phyloP scores from a whole-genome alignment of 2,888 invertebrate species.

The Dexiosoma caninum region DNA sequence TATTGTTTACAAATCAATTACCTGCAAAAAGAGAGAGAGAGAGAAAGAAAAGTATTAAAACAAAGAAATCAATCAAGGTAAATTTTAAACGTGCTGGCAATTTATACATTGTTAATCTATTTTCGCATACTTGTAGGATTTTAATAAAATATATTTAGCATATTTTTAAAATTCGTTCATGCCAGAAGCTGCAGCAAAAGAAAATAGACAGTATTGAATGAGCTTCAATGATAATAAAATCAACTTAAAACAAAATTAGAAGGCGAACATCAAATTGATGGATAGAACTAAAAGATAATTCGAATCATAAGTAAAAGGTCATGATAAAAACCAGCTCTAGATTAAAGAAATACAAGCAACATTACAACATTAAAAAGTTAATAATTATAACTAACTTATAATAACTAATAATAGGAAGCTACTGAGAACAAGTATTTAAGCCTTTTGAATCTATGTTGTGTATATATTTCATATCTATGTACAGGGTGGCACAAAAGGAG shows the following conservation, averaged over 20 bases:
- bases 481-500: no score
- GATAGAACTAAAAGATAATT: no score
- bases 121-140: slow-evolving; percentile 39
- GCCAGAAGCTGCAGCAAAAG: not conserved
- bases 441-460: no score
- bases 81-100: not conserved
- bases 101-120: not conserved
- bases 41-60: not conserved
- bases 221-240: not conserved
- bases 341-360: no score
- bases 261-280: no score
- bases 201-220: not conserved
- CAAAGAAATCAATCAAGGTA: slow-evolving; percentile 34
- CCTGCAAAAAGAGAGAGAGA: slow-evolving; percentile 36
- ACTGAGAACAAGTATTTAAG: no score
- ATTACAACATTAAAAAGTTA: no score
- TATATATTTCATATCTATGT: no score
- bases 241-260: not conserved
- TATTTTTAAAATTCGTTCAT: not conserved
- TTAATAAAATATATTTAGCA: not conserved
- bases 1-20: slow-evolving; percentile 41
- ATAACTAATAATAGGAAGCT: no score
- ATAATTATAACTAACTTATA: no score
- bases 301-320: no score
- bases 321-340: no score